Base-by-base conservation (phyloP, 1,140 invertebrate genomes). In the Sycophaga agraensis region DNA sequence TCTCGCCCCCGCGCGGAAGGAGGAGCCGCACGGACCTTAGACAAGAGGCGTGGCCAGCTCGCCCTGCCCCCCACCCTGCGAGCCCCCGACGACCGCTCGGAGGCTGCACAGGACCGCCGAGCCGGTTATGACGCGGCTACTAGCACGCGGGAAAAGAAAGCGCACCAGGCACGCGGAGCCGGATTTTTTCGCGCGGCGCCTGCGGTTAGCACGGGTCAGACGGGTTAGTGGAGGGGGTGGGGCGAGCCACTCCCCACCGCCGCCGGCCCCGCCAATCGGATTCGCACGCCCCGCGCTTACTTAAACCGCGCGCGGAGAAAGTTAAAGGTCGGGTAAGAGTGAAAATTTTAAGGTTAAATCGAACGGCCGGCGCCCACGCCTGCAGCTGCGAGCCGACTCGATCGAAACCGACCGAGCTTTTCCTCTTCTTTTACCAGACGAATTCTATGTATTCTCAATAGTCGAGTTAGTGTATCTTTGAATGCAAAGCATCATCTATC, bases 21-120 rank as follows among this genome's bases (percentile, higher is more conserved):
- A 65, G 59, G 67, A 53, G 56, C 50, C 62, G 61, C 57, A 69
- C 70, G 73, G 72, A 78, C 79, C 78, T 81, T 81, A 81, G 78
- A 81, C 73, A 75, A 77, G 77, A 80, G 79, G 79, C 78, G 79
- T 81, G 79, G 79, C 73, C 71, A 70, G 17, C 9, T 2, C 19
- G 34, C 37, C 21, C 16, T 3, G 4, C 12, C 9, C 12, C 22
- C 19, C 34, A 22, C 17, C 17, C 7, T 31, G 14, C 7, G 28
- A 4, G 14, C 16, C 31, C 19, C 16, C 11, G 21, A 2, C n/a
- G n/a, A n/a, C n/a, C n/a, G n/a, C n/a, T n/a, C n/a, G n/a, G n/a
- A n/a, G n/a, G n/a, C n/a, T n/a, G n/a, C n/a, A n/a, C n/a, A n/a
- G n/a, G n/a, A n/a, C n/a, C n/a, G n/a, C n/a, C n/a, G n/a, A n/a